Evolutionary conservation across 2,888 invertebrate genomes (phyloP), one percentile per base, ranked within the genome.

Genomic region (Ophioninae sp.): DNA sequence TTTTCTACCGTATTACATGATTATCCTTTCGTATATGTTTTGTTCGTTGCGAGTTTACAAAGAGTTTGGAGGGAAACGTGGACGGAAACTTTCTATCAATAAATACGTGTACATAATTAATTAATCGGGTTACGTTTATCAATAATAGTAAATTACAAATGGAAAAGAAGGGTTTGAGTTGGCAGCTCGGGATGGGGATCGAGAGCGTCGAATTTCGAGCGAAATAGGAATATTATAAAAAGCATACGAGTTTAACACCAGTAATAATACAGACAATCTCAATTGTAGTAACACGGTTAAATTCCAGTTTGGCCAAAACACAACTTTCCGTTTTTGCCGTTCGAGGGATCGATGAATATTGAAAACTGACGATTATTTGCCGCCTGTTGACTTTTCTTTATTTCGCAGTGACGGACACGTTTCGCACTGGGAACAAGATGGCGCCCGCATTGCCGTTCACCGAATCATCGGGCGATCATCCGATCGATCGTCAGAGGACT

Each of bases 81-180:
- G 70, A 70, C 70, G 69, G 44, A 57, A 62, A 81, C 87, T 88
- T 84, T 86, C 85, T 88, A 88, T 90, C 88, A 91, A 91, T 91
- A 91, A 91, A 91, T 91, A 91, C 87, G 87, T 88, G 87, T 88
- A 89, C 87, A 88, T 88, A 85, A 89, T 88, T 87, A 87, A 86
- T 88, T 86, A 87, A 64, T 85, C 86, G 78, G 65, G 69, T 83
- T 70, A 81, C 87, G 86, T 50, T 50, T 17, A 87, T 88, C 81
- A 82, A 87, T 88, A 88, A 86, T 69, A 81, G 85, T 88, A 88
- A 75, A 89, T 87, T 88, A 90, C 80, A 88, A 86, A 86, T 86
- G 87, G 86, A 86, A 3, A 57, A 56, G 41, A 56, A 50, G 21
- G 37, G 20, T 6, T 21, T 10, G 59, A 20, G 59, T 30, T n/a